Evolutionary conservation across 2,113 vertebrate species (phyloP).

Genomic region (Riparia riparia): DNA sequence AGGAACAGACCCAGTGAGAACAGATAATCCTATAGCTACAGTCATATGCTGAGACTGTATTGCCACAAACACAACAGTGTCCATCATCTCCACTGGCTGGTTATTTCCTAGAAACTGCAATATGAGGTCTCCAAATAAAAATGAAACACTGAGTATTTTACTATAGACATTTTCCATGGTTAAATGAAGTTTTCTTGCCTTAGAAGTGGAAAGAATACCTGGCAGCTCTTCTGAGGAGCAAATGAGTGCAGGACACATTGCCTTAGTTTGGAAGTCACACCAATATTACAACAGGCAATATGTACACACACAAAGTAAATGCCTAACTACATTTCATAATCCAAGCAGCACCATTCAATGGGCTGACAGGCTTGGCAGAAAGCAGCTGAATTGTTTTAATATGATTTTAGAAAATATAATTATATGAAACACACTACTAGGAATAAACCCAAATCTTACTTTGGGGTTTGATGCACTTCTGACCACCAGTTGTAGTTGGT

Average conservation of each 20-base stretch:
- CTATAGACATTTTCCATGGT: not conserved
- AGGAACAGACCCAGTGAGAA: not conserved
- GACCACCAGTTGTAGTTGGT: constrained; percentile 98
- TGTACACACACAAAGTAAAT: not conserved
- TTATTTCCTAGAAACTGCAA: not conserved
- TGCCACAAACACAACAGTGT: not conserved
- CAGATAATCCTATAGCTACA: not conserved
- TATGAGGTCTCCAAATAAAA: not conserved
- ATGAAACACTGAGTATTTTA: not conserved
- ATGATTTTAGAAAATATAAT: not conserved
- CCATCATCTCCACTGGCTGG: not conserved
- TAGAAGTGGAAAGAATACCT: not conserved
- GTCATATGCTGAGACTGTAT: not conserved
- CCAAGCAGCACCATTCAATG: not conserved
- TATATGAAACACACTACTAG: not conserved
- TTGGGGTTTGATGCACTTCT: constrained; percentile 94
- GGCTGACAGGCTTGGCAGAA: not conserved
- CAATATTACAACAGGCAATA: not conserved
- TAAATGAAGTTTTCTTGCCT: not conserved
- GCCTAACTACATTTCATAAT: not conserved
- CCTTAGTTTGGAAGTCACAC: not conserved
- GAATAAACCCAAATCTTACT: constrained; percentile 71
- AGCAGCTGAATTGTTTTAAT: not conserved
- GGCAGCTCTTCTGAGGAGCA: not conserved
- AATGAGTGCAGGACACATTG: not conserved